Base-by-base conservation (phyloP, 1,140 invertebrate genomes). In the Antheraea mylitta region DNA sequence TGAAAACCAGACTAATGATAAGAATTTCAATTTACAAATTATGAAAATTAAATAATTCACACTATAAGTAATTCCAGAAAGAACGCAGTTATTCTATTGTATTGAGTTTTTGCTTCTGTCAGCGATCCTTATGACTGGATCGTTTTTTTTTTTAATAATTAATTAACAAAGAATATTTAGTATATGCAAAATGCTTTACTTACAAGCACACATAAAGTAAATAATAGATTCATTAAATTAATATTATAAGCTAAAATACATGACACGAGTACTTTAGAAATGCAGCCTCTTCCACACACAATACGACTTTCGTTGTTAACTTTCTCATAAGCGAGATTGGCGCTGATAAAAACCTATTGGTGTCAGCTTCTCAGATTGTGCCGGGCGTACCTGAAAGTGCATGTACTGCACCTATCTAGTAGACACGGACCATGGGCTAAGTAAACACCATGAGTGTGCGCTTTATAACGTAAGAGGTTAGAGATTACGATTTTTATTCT, bases 331-430 rank as follows among this genome's bases (percentile, higher is more conserved):
- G 78, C 79, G 68, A 89, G 89, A 91, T 91, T 82, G 77, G 82
- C 74, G 67, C 77, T 85, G 89, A 91, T 91, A 91, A 90, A 89
- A 89, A 89, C 75, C 77, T 89, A 89, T 91, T 89, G 89, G 87
- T 91, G 89, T 85, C 89, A 87, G 85, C 79, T 78, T 78, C 78
- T 78, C 75, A 85, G 87, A 89, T 89, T 85, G 88, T 82, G 74
- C 76, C 72, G 80, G 75, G 74, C 74, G 81, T 79, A 87, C 81
- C 88, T 90, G 85, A 86, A 91, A 87, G 89, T 82, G 86, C 89
- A 87, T 91, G 89, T 91, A 89, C 83, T 85, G 85, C 82, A 83
- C 84, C 86, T 90, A 90, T 90, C 86, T 86, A 77, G 64, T 76
- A 78, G 87, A 88, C 88, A 88, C 89, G 89, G 85, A 78, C 83